Conservation (phyloP, 1,140 invertebrate species). For the Leptopilina clavipes region DNA sequence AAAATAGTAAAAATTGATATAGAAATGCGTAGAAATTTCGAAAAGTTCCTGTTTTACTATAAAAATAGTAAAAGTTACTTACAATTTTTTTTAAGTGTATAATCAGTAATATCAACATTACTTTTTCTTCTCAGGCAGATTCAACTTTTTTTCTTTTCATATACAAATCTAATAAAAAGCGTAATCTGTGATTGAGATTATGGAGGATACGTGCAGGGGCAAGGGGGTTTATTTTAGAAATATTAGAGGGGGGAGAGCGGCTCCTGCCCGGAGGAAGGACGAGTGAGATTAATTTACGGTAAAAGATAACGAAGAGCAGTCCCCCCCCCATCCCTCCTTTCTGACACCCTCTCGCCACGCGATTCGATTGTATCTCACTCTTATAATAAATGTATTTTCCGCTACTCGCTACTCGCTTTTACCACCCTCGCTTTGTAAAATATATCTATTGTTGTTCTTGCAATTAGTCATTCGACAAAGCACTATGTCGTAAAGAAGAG, state of each 20-base stretch:
- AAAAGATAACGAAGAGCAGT: conserved; percentile 67
- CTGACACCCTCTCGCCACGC: conserved; percentile 23
- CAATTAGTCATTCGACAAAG: conserved; percentile 72
- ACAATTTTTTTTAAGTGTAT: neutral
- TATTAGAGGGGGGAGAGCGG: conserved; percentile 2
- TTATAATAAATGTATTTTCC: conserved; percentile 68
- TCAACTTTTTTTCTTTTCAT: neutral
- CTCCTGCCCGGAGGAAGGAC: conserved; percentile 22
- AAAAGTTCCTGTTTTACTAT: too few species aligned
- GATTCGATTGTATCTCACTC: conserved; percentile 65
- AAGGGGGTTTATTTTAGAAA: conserved; percentile 33
- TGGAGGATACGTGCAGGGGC: conserved; percentile 4
- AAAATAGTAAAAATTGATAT: too few species aligned
- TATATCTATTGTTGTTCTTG: conserved; percentile 72
- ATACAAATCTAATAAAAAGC: too few species aligned
- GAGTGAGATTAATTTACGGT: conserved; percentile 68
- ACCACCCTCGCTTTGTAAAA: conserved; percentile 59
- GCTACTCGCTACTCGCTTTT: conserved; percentile 38
- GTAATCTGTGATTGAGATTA: conserved; percentile 22
- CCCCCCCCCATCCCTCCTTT: neutral
- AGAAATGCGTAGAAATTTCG: too few species aligned
- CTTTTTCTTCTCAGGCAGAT: neutral
- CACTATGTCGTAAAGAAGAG: conserved; percentile 65
- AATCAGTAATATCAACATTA: conserved; percentile 21
- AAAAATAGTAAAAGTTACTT: too few species aligned